Base-by-base conservation (phyloP, 1,140 invertebrate species). In the Lutraria rhynchaena region DNA sequence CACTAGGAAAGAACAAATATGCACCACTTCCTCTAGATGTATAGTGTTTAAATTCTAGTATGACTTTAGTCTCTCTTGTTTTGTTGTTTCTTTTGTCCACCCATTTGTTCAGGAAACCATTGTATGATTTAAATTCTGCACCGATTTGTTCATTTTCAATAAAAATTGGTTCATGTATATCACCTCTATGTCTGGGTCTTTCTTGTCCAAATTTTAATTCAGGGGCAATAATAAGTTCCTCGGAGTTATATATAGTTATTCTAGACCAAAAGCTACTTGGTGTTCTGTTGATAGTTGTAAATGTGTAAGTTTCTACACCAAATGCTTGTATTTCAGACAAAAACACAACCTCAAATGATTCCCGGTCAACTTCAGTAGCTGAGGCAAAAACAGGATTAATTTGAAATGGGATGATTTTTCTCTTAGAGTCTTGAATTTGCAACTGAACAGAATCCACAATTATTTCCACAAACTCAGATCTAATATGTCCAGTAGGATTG, bases 1-100 rank as follows among this genome's bases (percentile, higher is more conserved):
- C 95, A 88, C 97, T 95, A 0, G 99, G 99, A 29, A 99, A 93
- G 91, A 99, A 99, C 29, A 99, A 93, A 93, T 99, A 99, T 13
- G 98, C 98, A 1, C 99, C 99, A 85, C 97, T 98, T 85, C 97
- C 88, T 93, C 93, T 49, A 89, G 92, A 24, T 91, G 91, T 58
- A 94, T 94, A 3, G 94, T 94, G 46, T 94, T 95, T 94, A 92
- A 96, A 96, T 87, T 95, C 94, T 7, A 96, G 90, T 86, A 95
- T 94, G 3, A 96, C 91, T 2, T 93, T 89, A 57, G 89, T 90
- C 27, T 57, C 51, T 74, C 58, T 81, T 70, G 77, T 73, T 70
- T 88, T 86, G 60, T 85, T 83, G 31, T 87, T 87, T 24, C n/a
- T 60, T 70, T 88, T 85, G 46, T 90, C 85, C 27, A 80, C 57